Evolutionary conservation across 2,888 invertebrate genomes (phyloP).

Genomic region (Lasioglossum marginatum): DNA sequence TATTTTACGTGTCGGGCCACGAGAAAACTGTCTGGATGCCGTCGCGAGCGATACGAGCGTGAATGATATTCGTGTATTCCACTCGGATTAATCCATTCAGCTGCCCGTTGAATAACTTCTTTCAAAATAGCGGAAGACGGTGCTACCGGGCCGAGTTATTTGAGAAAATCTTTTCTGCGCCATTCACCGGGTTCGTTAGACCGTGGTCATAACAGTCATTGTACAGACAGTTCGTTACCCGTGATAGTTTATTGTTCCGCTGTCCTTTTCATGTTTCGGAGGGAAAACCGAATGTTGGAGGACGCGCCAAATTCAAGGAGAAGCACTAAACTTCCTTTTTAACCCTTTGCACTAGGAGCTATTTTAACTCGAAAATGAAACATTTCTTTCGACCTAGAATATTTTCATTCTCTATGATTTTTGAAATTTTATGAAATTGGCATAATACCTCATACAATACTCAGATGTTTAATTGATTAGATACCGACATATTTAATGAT

Average conservation of each 20-base stretch:
- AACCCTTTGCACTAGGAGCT: no score
- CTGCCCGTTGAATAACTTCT: not conserved
- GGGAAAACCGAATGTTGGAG: not conserved
- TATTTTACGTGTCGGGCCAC: constrained; percentile 28
- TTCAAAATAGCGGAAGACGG: not conserved
- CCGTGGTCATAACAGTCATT: not conserved
- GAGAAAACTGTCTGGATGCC: not conserved
- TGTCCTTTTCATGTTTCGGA: not conserved
- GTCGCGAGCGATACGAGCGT: constrained; percentile 2
- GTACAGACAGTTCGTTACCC: not conserved
- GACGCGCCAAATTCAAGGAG: no score
- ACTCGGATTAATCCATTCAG: not conserved
- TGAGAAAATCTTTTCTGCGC: constrained; percentile 1
- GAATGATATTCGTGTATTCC: not conserved
- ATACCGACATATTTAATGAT: no score
- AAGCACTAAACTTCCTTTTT: not conserved
- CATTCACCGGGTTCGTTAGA: not conserved
- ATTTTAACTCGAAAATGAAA: no score
- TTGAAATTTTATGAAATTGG: no score
- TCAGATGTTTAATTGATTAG: no score
- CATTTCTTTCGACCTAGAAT: no score
- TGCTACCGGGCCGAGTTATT: not conserved
- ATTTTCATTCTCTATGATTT: no score
- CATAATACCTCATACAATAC: no score
- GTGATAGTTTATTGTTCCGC: not conserved